A percentile compares a stretch with the other conserved stretches of the same genome.
Conservation (phyloP, 2,888 invertebrate genomes). For the Acanthococcus lagerstroemiae region DNA sequence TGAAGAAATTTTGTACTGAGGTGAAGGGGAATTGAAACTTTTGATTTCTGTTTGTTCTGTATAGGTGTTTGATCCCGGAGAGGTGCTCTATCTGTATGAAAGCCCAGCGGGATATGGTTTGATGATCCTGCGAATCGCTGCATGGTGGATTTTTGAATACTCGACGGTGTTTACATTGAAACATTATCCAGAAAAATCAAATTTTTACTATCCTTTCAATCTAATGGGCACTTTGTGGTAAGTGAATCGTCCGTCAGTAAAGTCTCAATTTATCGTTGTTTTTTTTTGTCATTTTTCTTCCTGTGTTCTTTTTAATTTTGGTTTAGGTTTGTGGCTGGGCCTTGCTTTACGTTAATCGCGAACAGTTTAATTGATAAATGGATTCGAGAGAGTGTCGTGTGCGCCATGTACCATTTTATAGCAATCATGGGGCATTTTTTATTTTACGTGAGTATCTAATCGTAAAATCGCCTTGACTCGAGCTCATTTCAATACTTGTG, state of each 20-base stretch:
- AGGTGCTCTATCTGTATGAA: conserved; percentile 82
- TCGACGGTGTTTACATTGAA: conserved; percentile 62
- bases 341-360: conserved; percentile 59
- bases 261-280: too few species aligned
- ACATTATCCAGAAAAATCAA: conserved; percentile 71
- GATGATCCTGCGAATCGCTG: conserved; percentile 59
- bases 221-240: conserved; percentile 73
- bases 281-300: conserved; percentile 3
- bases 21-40: not conserved
- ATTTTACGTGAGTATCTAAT: conserved; percentile 52
- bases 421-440: conserved; percentile 57
- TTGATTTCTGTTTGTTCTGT: conserved; percentile 35
- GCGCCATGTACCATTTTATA: conserved; percentile 55
- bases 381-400: conserved; percentile 65
- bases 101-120: conserved; percentile 80
- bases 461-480: too few species aligned
- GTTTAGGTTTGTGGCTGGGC: conserved; percentile 66
- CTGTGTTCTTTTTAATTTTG: not conserved
- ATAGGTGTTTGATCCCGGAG: conserved; percentile 80
- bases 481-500: too few species aligned
- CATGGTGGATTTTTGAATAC: conserved; percentile 72
- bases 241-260: too few species aligned
- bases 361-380: conserved; percentile 71
- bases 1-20: not conserved
- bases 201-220: conserved; percentile 74